A percentile compares a stretch with the other conserved stretches of the same genome.
Evolutionary conservation across 2,797 vertebrate genomes (phyloP).

Genomic region (Oreochromis mossambicus): DNA sequence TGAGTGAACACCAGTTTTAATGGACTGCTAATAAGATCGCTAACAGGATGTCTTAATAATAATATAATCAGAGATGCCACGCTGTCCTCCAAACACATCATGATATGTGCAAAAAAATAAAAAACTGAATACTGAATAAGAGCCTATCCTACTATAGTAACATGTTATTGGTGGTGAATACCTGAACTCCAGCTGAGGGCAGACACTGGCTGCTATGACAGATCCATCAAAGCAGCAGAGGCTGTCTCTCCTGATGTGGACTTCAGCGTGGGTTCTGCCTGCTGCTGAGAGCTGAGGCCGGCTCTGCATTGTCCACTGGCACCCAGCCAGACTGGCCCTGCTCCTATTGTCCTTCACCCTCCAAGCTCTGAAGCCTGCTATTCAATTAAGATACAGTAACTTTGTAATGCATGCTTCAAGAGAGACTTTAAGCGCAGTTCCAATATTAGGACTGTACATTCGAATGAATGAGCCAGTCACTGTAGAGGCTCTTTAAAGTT

Average conservation of each 20-base stretch:
- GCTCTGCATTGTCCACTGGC: slow-evolving; percentile 69
- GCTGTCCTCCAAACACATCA: slow-evolving; percentile 24
- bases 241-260: slow-evolving; percentile 76
- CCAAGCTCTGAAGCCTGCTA: slow-evolving; percentile 64
- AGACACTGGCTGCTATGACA: slow-evolving; percentile 71
- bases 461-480: slow-evolving; percentile 4
- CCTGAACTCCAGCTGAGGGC: slow-evolving; percentile 71
- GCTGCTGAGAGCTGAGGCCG: slow-evolving; percentile 61
- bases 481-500: slow-evolving; percentile 14
- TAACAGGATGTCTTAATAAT: neutral
- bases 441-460: neutral
- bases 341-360: slow-evolving; percentile 76
- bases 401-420: slow-evolving; percentile 46
- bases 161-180: slow-evolving; percentile 58
- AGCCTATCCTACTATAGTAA: slow-evolving; percentile 5
- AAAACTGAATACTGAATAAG: neutral
- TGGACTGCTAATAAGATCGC: neutral
- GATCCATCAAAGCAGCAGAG: slow-evolving; percentile 78
- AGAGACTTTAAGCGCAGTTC: neutral
- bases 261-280: slow-evolving; percentile 60
- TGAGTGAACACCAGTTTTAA: neutral
- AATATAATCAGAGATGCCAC: neutral
- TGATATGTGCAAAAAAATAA: neutral
- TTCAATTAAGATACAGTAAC: slow-evolving; percentile 72
- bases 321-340: slow-evolving; percentile 65